Evolutionary conservation across 2,888 invertebrate genomes (phyloP).

Genomic region (Pristionchus maxplancki): DNA sequence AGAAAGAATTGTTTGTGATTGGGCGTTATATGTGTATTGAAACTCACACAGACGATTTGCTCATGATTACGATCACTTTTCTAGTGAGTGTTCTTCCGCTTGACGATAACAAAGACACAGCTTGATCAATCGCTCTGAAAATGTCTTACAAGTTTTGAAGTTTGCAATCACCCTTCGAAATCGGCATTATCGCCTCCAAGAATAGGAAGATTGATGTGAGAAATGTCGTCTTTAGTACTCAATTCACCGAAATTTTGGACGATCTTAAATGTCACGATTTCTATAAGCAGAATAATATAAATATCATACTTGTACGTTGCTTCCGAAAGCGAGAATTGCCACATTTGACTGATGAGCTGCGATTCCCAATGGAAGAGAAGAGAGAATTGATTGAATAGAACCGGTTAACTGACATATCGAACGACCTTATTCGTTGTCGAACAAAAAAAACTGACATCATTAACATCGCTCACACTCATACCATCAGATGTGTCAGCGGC

Average conservation of each 20-base stretch:
- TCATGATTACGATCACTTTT: background rate
- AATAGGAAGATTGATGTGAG: background rate
- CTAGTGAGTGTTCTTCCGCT: background rate
- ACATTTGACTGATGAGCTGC: background rate
- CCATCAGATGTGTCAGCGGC: background rate
- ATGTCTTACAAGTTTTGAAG: background rate
- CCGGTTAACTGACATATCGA: background rate
- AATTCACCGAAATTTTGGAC: conserved; percentile 5
- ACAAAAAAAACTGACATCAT: background rate
- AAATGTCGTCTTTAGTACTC: background rate
- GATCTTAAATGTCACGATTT: background rate
- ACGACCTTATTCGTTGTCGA: background rate
- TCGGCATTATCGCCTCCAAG: background rate
- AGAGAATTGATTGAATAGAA: background rate
- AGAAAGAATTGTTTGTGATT: too few relatives aligned
- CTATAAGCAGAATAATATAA: background rate
- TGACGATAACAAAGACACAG: background rate
- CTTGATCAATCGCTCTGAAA: conserved; percentile 15
- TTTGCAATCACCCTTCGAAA: background rate
- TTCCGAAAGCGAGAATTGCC: background rate
- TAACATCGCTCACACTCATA: background rate
- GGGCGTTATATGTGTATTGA: background rate
- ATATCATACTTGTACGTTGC: background rate
- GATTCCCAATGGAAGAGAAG: background rate
- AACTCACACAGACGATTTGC: background rate